These are phyloP conservation scores for Peromyscus polionotus DNA, from an alignment of 2,113 vertebrate genomes.

Conservation along the genomic window DNA sequence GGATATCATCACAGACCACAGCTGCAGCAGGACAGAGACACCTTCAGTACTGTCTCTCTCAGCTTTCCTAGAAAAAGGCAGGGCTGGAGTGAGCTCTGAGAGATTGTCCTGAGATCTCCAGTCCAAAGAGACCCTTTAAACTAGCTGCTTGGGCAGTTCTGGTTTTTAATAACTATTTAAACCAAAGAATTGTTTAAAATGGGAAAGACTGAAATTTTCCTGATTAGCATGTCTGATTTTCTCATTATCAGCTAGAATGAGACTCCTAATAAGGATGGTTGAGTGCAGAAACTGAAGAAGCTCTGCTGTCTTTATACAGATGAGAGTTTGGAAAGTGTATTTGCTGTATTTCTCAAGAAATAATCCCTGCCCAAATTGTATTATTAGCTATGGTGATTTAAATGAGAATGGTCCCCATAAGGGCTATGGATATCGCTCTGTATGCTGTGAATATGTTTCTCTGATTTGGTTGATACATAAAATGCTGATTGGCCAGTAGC, in stretches of 20 bases:
- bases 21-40: neutral
- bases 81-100: neutral
- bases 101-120: neutral
- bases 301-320: neutral
- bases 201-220: neutral
- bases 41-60: neutral
- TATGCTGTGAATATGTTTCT: no score
- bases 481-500: no score
- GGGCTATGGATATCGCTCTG: no score
- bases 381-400: neutral
- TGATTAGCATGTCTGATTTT: neutral
- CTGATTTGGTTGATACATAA: no score
- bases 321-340: neutral
- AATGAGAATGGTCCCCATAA: neutral
- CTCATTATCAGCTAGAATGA: neutral
- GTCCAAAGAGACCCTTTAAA: neutral
- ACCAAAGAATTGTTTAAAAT: neutral
- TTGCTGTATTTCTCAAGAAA: neutral
- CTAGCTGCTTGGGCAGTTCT: neutral
- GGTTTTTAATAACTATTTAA: neutral
- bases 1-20: neutral
- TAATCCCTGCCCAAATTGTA: neutral
- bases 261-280: neutral
- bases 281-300: neutral
- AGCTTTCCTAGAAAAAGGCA: neutral